Evolutionary conservation across 2,797 vertebrate species (phyloP).

Genomic region (Buphagus erythrorhynchus): DNA sequence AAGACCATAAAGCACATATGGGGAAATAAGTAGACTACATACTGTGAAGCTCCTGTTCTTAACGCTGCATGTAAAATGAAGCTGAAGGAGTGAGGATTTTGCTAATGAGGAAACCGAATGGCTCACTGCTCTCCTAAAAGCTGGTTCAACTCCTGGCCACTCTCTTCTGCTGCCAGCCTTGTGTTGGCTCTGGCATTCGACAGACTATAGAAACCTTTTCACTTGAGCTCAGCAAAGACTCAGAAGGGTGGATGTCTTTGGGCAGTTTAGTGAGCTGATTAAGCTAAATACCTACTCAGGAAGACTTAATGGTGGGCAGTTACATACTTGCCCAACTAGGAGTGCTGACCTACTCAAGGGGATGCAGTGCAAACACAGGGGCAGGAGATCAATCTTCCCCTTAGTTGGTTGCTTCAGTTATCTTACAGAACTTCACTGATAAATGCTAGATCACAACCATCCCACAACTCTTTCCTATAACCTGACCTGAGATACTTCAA

Average conservation of each 20-base stretch:
- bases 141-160: background rate
- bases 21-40: background rate
- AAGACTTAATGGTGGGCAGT: background rate
- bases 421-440: background rate
- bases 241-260: background rate
- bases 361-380: background rate
- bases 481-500: background rate
- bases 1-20: background rate
- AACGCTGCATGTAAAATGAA: conserved; percentile 8
- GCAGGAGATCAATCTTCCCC: background rate
- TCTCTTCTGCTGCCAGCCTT: background rate
- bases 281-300: background rate
- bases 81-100: background rate
- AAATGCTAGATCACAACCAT: background rate
- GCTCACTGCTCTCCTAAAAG: conserved; percentile 22
- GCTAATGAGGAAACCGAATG: background rate
- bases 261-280: background rate
- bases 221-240: background rate
- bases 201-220: background rate
- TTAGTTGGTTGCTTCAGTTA: background rate
- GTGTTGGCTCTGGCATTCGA: background rate
- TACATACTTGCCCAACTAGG: background rate
- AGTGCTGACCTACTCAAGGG: background rate
- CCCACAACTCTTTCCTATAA: background rate
- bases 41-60: background rate